Evolutionary conservation across 2,888 invertebrate genomes (phyloP), one percentile per base, ranked within the genome.

Genomic region (Rhynchonema sp.): DNA sequence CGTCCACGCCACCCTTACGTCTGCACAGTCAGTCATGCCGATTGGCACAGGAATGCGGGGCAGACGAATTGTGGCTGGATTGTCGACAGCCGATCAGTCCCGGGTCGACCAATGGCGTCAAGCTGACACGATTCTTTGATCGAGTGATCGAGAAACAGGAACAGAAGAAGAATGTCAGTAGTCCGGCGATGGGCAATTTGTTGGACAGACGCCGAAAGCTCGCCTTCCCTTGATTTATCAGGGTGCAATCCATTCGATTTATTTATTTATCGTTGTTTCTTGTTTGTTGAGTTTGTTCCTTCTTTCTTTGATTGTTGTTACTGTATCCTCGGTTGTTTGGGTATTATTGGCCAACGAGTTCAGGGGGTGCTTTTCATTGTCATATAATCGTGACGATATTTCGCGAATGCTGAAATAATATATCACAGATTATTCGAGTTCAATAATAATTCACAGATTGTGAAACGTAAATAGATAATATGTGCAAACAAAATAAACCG

Each of bases 81-180:
- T 79, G 80, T 76, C 78, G 49, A 3, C 49, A 49, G 65, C 86
- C 87, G 64, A 76, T 94, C 62, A 87, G 89, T n/a, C 87, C 94
- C 3, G 94, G 92, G 1, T 86, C 88, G 2, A 87, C 89, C 61
- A 90, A 91, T 73, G 84, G 91, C 13, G 90, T 96, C 0, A 91
- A 91, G 75, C 76, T 96, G 30, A 85, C 87, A 1, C 81, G 89
- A 70, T 96, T 94, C 78, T 91, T 91, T 74, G 94, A 96, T 76
- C 87, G 87, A 75, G 82, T 84, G 20, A 82, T 82, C 62, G 81
- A 59, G 46, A 58, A 53, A 26, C 49, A 55, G 2, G 23, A 56
- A 22, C 25, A 3, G 27, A 54, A 38, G 17, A 38, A 38, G 38
- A 38, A 6, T 38, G 38, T 38, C 9, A 6, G 9, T 6, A 13